These are phyloP conservation scores for Dyspetes luteomarginatus DNA, from an alignment of 2,888 invertebrate species.

Conservation along the genomic window DNA sequence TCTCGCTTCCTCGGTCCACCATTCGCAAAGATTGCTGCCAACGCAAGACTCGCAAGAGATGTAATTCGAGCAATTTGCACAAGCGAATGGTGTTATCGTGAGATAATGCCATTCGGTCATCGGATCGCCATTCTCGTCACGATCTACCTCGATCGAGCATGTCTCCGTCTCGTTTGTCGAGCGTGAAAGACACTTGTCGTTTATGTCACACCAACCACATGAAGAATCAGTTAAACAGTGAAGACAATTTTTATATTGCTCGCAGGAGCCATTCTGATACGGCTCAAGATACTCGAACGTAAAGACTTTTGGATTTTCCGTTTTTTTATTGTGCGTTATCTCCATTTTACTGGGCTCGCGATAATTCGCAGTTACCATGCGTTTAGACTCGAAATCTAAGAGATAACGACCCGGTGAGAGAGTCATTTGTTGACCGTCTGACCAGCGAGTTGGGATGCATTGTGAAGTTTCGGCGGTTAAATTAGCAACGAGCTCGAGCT, in stretches of 20 bases:
- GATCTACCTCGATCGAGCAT: constrained; percentile 85
- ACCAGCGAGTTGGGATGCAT: constrained; percentile 89
- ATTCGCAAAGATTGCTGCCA: constrained; percentile 91
- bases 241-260: constrained; percentile 91
- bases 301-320: constrained; percentile 92
- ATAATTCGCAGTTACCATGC: constrained; percentile 83
- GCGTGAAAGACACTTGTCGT: constrained; percentile 88
- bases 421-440: constrained; percentile 82
- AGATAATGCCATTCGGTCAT: constrained; percentile 90
- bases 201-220: constrained; percentile 96
- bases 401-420: constrained; percentile 87
- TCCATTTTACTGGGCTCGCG: constrained; percentile 90
- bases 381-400: constrained; percentile 88
- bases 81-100: constrained; percentile 92
- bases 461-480: constrained; percentile 88
- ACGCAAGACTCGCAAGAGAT: constrained; percentile 95
- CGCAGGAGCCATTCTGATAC: constrained; percentile 91
- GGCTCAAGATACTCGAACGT: constrained; percentile 96
- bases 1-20: constrained; percentile 95
- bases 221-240: constrained; percentile 94
- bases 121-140: constrained; percentile 84
- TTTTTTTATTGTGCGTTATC: constrained; percentile 89
- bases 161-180: constrained; percentile 87
- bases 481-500: constrained; percentile 86
- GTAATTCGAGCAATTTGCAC: constrained; percentile 94